These are phyloP conservation scores for Sabellastarte sp. DNA, from an alignment of 2,888 invertebrate species.

Conservation along the genomic window DNA sequence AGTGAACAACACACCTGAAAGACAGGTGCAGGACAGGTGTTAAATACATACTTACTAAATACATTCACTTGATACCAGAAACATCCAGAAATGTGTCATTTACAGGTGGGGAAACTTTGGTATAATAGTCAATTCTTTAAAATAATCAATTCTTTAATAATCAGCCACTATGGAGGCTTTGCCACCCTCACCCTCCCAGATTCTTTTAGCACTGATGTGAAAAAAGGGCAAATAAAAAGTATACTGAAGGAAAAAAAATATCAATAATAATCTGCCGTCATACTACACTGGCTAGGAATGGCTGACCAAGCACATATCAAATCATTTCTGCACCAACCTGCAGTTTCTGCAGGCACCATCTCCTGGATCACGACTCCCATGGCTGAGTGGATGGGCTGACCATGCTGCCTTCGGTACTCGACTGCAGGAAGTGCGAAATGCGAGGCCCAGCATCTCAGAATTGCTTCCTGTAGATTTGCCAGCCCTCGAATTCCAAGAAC, in stretches of 20 bases:
- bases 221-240: no score
- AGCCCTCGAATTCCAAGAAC: constrained; percentile 68
- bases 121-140: no score
- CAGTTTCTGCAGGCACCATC: constrained; percentile 69
- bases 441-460: constrained; percentile 80
- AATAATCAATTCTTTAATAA: no score
- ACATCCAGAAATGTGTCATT: no score
- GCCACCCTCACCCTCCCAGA: no score
- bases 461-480: constrained; percentile 58
- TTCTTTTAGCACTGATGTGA: no score
- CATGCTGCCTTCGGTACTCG: constrained; percentile 76
- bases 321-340: constrained; percentile 63
- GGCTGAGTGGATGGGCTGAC: constrained; percentile 68
- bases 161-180: no score
- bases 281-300: constrained; percentile 2
- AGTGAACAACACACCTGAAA: constrained; percentile 77
- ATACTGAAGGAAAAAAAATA: no score
- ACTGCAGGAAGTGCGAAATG: constrained; percentile 76
- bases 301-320: neutral
- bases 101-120: no score
- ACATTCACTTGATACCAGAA: no score
- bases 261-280: neutral
- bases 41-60: no score
- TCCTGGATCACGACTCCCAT: constrained; percentile 81
- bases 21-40: neutral